Conservation (phyloP, 2,888 invertebrate species). For the Mongoloraphidia duomilia region DNA sequence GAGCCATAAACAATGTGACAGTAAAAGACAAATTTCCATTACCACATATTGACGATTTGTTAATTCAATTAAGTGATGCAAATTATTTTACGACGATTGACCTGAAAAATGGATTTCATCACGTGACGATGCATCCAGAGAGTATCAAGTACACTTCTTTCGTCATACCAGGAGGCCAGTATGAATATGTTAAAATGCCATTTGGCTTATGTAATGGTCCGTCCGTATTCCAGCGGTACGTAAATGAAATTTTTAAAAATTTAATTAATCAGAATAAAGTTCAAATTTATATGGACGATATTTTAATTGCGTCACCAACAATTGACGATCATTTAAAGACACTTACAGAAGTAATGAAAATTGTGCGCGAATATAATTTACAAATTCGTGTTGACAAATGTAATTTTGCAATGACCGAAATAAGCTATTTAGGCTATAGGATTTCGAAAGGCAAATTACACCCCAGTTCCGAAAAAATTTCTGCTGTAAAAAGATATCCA, state of each 20-base stretch:
- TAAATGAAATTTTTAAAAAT: conserved; percentile 17
- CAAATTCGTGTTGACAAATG: conserved; percentile 19
- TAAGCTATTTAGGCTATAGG: conserved; percentile 19
- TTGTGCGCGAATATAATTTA: conserved; percentile 10
- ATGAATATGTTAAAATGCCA: conserved; percentile 21
- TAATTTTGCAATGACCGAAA: conserved; percentile 11
- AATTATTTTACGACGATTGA: conserved; percentile 17
- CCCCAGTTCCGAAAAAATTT: conserved; percentile 14
- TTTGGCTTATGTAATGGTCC: conserved; percentile 26
- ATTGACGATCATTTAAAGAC: conserved; percentile 13
- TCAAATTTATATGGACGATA: conserved; percentile 17
- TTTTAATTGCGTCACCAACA: conserved; percentile 14
- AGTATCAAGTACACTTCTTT: conserved; percentile 17
- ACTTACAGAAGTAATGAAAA: conserved; percentile 12
- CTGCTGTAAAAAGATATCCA: conserved; percentile 12
- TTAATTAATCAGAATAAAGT: conserved; percentile 8
- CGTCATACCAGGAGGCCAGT: conserved; percentile 18
- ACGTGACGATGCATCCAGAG: conserved; percentile 15
- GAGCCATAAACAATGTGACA: conserved; percentile 16
- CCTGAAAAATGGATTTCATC: conserved; percentile 16
- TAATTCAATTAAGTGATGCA: conserved; percentile 13
- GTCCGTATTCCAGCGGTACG: conserved; percentile 22
- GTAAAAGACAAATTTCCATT: conserved; percentile 17
- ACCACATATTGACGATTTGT: conserved; percentile 17
- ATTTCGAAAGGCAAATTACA: conserved; percentile 13